Percentiles rank a stretch among this genome's conserved stretches.
phyloP scores from a whole-genome alignment of 2,797 vertebrate genomes.

The Muscicapa striata region DNA sequence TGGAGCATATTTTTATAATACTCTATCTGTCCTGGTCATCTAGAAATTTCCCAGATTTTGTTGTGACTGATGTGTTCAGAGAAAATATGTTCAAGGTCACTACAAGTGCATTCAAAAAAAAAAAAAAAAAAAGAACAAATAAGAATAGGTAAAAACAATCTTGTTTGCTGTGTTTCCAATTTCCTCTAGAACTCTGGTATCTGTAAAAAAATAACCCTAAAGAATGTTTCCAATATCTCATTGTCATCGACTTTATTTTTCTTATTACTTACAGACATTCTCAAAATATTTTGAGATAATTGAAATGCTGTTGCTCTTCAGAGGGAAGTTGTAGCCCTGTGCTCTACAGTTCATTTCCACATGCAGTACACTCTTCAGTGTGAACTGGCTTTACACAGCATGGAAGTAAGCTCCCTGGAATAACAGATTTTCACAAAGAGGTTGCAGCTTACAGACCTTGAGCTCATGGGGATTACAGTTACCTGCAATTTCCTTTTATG shows the following conservation, averaged over 20 bases:
- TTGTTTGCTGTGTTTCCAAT: not conserved
- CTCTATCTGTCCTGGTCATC: not conserved
- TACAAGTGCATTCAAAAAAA: not conserved
- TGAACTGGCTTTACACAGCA: not conserved
- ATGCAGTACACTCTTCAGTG: not conserved
- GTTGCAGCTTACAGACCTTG: not conserved
- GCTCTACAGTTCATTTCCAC: not conserved
- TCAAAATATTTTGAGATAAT: conserved; percentile 17
- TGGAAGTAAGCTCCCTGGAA: not conserved
- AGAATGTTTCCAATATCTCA: not conserved
- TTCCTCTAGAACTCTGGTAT: not conserved
- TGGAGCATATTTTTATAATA: not conserved
- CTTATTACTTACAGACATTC: conserved; percentile 4
- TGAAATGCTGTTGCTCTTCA: not conserved
- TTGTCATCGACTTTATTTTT: not conserved
- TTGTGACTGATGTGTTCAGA: not conserved
- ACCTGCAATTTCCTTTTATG: conserved; percentile 3
- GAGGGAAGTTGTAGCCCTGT: not conserved
- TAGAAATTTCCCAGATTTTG: not conserved
- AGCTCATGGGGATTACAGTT: not conserved
- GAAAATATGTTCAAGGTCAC: not conserved
- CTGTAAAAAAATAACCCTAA: not conserved
- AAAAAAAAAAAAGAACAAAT: not conserved
- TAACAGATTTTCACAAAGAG: not conserved
- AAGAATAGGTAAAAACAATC: not conserved